These are phyloP conservation scores for Pandemis heparana DNA, from an alignment of 2,888 invertebrate species.

Conservation along the genomic window DNA sequence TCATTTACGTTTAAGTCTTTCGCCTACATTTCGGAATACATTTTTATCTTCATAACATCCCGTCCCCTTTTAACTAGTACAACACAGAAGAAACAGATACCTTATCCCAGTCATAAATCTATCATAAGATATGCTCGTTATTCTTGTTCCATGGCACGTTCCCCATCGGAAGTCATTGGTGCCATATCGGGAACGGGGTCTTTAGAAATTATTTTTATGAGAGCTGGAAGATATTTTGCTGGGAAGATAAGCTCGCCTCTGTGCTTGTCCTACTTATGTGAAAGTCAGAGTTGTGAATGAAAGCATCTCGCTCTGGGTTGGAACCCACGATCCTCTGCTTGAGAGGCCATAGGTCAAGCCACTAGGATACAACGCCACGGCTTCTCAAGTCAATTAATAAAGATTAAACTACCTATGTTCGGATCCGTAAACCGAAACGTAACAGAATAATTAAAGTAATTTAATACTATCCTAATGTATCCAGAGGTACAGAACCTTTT, in stretches of 20 bases:
- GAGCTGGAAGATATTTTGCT: constrained; percentile 3
- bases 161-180: neutral
- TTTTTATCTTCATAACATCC: neutral
- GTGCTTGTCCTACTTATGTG: neutral
- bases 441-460: neutral
- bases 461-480: neutral
- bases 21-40: too few species aligned
- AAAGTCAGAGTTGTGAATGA: too few species aligned
- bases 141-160: neutral
- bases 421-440: neutral
- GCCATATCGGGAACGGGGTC: neutral
- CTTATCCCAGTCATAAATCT: neutral
- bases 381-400: too few species aligned
- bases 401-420: neutral
- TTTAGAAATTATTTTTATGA: constrained; percentile 2
- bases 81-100: neutral
- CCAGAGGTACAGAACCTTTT: constrained; percentile 7
- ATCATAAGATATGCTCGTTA: neutral
- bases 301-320: too few species aligned
- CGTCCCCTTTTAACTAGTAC: neutral
- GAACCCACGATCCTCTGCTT: too few species aligned
- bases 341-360: too few species aligned
- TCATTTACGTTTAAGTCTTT: too few species aligned
- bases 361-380: too few species aligned
- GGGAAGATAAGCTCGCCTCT: neutral